Base-by-base conservation (phyloP, 2,797 vertebrate species). In the Clarias pachynema region DNA sequence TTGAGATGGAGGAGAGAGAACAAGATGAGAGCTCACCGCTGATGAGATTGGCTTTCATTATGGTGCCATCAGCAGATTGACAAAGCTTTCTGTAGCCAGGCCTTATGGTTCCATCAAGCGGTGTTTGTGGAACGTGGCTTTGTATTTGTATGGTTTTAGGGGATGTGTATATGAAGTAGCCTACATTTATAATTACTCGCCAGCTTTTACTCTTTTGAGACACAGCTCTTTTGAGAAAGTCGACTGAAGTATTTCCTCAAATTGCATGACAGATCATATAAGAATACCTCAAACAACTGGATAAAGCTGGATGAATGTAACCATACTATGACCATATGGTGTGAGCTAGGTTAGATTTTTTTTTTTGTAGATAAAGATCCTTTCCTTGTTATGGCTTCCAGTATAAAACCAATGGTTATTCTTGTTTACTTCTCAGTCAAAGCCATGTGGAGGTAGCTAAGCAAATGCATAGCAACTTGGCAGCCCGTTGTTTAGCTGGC, bases 401-500 rank as follows among this genome's bases (percentile, higher is more conserved):
- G 44, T 37, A 49, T 40, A 2, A 62, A 66, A 65, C 56, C 63
- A 78, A 22, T 24, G 44, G 34, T 10, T 3, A 56, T 59, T 60
- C 63, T 65, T 15, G 6, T 16, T 34, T 72, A 31, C 49, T 18
- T 49, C 44, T 57, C 1, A 31, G 4, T 53, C 9, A 18, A 16
- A 26, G 60, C 3, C 14, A 65, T 16, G 20, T 65, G 22, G 26
- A 26, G 63, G 37, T 72, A 14, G 78, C 9, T 34, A 9, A 24
- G 8, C 15, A 82, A 70, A 63, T 7, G 4, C 56, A 0, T 29
- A 31, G 53, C 37, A 70, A 65, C 63, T 24, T 3, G 37, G 34
- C 78, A 82, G 73, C 73, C 65, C 9, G 82, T 81, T 80, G 34
- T 89, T 79, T 57, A 69, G 86, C 81, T 88, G 80, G 88, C 89